These are phyloP conservation scores for Raja brachyura DNA, from an alignment of 2,113 vertebrate genomes.

Conservation along the genomic window DNA sequence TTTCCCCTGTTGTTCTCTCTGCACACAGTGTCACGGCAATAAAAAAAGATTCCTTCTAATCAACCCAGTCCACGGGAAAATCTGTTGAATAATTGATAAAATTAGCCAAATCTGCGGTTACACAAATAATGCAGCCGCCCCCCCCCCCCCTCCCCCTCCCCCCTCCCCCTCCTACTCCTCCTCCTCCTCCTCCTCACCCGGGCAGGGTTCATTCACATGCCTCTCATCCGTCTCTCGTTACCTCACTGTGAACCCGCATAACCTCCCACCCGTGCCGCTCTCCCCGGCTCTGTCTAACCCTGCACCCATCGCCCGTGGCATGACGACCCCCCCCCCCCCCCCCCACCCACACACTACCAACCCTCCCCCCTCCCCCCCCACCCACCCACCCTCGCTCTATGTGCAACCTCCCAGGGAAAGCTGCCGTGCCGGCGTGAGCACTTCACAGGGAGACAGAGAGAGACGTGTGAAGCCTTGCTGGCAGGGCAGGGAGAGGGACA, in stretches of 20 bases:
- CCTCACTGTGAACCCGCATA: neutral
- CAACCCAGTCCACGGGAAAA: conserved; percentile 34
- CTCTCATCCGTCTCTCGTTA: conserved; percentile 7
- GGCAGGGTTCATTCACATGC: neutral
- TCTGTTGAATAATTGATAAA: conserved; percentile 39
- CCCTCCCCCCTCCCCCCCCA: neutral
- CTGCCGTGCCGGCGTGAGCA: neutral
- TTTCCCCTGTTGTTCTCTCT: conserved; percentile 11
- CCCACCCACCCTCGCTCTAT: too few relatives aligned
- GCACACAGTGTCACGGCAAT: conserved; percentile 10
- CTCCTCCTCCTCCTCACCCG: neutral
- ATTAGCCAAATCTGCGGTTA: conserved; percentile 29
- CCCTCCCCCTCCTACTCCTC: too few relatives aligned
- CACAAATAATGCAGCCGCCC: neutral
- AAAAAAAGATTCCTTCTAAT: conserved; percentile 33
- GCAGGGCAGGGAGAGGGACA: neutral
- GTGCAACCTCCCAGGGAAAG: neutral
- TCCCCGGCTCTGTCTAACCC: neutral
- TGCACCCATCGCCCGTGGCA: neutral
- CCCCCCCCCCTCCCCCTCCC: too few relatives aligned
- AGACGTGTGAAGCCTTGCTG: neutral
- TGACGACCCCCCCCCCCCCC: neutral
- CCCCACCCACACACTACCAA: too few relatives aligned
- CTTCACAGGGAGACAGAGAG: neutral
- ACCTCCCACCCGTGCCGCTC: neutral